Base-by-base conservation (phyloP, 1,140 invertebrate species). In the Coptotermes formosanus region DNA sequence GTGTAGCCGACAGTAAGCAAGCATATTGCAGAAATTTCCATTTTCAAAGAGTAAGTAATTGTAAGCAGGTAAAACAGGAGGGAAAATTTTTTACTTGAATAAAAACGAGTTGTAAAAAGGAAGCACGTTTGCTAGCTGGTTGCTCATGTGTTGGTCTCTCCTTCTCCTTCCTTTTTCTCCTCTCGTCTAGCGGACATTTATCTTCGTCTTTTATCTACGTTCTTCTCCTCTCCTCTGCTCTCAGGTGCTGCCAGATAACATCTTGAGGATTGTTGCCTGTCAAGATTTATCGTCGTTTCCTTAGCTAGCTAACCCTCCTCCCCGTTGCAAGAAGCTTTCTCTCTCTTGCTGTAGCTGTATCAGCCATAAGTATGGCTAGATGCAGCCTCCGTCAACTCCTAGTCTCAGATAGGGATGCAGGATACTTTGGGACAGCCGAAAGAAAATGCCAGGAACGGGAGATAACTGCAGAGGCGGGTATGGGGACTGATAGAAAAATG, bases 161-260 rank as follows among this genome's bases (percentile, higher is more conserved):
- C 3, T 55, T 19, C 52, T 55, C 52, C 21, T 4, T 55, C 52
- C 52, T 21, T 55, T 75, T 30, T 30, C 64, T 30, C 14, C 64
- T 75, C 64, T 30, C 30, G 64, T 75, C 64, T 75, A 9, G 64
- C 25, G 64, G 64, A 75, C 64, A 75, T 75, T 75, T 75, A 75
- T 75, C 64, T 75, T 75, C 64, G 64, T 75, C 64, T 75, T 75
- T 75, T 75, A 75, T 75, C 64, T 75, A 30, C 64, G 64, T 30
- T 55, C 52, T 55, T 55, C 52, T 55, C 52, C 19, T 55, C 64
- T 75, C 64, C 64, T 75, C 25, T 75, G n/a, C 64, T 75, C 64
- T 75, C 64, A 75, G 64, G 64, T 75, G 64, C 64, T 75, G 64
- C 64, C 64, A 75, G 64, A 75, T 75, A 75, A 75, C 64, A 75